Percentiles rank a stretch among this genome's conserved stretches.
Conservation (phyloP, 23 tunicate genomes). For the Trididemnum miniatum region DNA sequence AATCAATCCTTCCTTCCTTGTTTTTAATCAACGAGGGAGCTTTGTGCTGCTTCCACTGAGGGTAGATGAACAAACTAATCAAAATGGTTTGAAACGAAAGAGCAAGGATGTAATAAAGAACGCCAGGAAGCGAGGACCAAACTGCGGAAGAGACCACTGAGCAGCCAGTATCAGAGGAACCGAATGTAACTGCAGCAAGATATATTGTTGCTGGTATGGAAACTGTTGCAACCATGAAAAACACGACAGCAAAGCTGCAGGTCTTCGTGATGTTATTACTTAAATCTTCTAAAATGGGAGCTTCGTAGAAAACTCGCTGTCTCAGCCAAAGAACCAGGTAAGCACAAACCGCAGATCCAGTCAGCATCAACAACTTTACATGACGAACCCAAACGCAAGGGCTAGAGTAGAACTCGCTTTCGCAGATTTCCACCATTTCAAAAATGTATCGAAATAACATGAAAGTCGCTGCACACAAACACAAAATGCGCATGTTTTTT, state of each 20-base stretch:
- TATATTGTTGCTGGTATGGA: background rate
- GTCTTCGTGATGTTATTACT: background rate
- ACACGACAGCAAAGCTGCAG: background rate
- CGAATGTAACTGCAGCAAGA: background rate
- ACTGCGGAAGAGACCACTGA: background rate
- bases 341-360: conserved; percentile 34
- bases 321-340: conserved; percentile 78
- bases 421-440: conserved; percentile 49
- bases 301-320: conserved; percentile 58
- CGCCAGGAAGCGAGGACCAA: background rate
- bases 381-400: conserved; percentile 43
- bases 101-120: background rate
- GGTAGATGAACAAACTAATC: no score
- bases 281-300: conserved; percentile 28
- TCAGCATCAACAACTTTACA: conserved; percentile 37
- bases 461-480: conserved; percentile 36
- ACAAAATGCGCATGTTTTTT: background rate
- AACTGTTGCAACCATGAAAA: no score
- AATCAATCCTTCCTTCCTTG: no score
- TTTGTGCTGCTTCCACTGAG: no score
- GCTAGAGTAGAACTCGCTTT: background rate
- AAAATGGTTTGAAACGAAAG: background rate
- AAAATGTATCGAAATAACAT: conserved; percentile 26
- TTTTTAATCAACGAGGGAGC: background rate
- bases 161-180: background rate